Evolutionary conservation across 2,113 vertebrate genomes (phyloP), one percentile per base, ranked within the genome.

Genomic region (Oreochromis tanganicae): DNA sequence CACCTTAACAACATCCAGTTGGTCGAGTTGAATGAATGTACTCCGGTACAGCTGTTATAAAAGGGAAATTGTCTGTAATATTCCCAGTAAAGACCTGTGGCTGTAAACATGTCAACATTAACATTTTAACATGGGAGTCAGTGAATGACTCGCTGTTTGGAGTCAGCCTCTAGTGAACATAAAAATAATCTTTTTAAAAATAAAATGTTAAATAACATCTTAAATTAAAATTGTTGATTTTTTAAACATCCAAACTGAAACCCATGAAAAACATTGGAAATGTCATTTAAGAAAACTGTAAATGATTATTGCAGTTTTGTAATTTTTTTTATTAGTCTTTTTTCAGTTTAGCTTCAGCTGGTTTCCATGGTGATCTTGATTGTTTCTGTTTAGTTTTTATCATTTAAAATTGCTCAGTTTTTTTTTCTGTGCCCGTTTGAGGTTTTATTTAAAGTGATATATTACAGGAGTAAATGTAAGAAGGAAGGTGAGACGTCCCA

Each of bases 81-180:
- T 9, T 68, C 0, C 38, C 34, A 61, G 9, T 21, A 38, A 66
- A 21, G 10, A 36, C 34, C 34, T 0, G 19, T 13, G 63, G 36
- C 36, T 6, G 5, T 71, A 24, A 9, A 43, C 11, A 21, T 71
- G 36, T 24, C 0, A 71, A 71, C 3, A 21, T 71, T 2, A 43
- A 46, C 68, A 46, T 6, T 24, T 46, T 0, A 27, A 73, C 66
- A 9, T 2, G 68, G n/a, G 66, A 27, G 13, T 73, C 38, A 46
- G 21, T 43, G 66, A 73, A 0, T 4, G 38, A 73, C 38, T 46
- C 21, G 13, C 21, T 0, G 1, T 6, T 73, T 0, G 10, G 32
- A 38, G 32, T 12, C 61, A 12, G 10, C 61, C 17, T 66, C 61
- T 36, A 7, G 32, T 66, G 61, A n/a, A 13, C 61, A 38, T 34